Evolutionary conservation across 1,140 invertebrate species (phyloP).

Genomic region (Marisa cornuarietis): DNA sequence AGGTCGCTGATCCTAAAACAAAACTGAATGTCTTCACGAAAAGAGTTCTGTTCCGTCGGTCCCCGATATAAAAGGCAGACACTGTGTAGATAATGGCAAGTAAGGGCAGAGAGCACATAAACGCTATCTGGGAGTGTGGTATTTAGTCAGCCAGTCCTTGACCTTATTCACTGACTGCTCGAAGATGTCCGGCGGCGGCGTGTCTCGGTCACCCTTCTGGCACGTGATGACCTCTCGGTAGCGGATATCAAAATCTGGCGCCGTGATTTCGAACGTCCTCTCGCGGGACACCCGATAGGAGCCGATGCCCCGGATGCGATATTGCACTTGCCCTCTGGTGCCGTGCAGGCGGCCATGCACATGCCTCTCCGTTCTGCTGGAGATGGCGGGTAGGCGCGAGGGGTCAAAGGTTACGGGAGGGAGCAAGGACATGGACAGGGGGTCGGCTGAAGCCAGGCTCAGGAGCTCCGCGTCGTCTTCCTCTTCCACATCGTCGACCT

Average conservation of each 20-base stretch:
- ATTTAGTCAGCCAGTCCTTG: conserved; percentile 25
- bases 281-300: conserved; percentile 28
- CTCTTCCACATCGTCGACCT: not conserved
- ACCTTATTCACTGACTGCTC: conserved; percentile 34
- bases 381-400: conserved; percentile 33
- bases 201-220: conserved; percentile 32
- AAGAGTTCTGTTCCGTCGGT: too few species aligned
- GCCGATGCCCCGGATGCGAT: conserved; percentile 12
- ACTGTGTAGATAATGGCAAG: too few species aligned
- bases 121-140: conserved; percentile 14
- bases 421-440: not conserved
- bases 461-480: not conserved
- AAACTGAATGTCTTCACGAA: too few species aligned
- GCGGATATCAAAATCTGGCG: conserved; percentile 47
- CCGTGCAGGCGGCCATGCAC: conserved; percentile 3
- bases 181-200: conserved; percentile 40
- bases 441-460: not conserved
- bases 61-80: too few species aligned
- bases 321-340: conserved; percentile 17
- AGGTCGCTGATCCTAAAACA: too few species aligned
- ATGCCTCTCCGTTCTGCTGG: conserved; percentile 19
- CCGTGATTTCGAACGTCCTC: conserved; percentile 49
- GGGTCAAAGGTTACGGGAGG: conserved; percentile 12
- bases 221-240: conserved; percentile 42
- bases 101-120: not conserved